A percentile compares a stretch with the other conserved stretches of the same genome.
These are phyloP conservation scores for Pangasianodon gigas DNA, from an alignment of 2,113 vertebrate species.

Conservation along the genomic window DNA sequence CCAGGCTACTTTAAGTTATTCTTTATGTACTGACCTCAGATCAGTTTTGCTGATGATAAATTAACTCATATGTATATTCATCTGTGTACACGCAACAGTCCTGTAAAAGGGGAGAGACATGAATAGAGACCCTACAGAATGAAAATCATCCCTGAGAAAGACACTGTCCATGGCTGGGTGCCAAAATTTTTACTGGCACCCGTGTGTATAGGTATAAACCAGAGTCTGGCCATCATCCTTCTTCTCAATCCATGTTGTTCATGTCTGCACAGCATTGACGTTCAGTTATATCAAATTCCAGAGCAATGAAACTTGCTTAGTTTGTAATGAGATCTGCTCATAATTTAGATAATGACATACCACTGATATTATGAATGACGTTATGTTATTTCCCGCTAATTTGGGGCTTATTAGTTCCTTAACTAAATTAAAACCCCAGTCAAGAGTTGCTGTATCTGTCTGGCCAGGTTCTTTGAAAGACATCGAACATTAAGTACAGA, in stretches of 20 bases:
- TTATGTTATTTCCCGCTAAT: background rate
- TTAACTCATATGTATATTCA: background rate
- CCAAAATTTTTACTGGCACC: background rate
- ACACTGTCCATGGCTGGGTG: background rate
- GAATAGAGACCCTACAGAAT: background rate
- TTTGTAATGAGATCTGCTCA: constrained; percentile 9
- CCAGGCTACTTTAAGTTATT: background rate
- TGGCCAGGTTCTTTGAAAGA: background rate
- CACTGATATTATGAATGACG: background rate
- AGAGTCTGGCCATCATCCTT: background rate
- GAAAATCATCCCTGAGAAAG: background rate
- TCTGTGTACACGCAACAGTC: background rate
- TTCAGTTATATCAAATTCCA: background rate
- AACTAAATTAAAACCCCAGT: background rate
- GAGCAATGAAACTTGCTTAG: background rate
- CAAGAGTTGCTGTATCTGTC: background rate
- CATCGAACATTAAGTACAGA: background rate
- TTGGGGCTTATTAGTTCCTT: background rate
- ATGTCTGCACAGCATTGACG: background rate
- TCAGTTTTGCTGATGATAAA: background rate
- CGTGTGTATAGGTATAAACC: background rate
- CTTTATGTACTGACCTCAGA: background rate
- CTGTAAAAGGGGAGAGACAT: background rate
- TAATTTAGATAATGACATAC: constrained; percentile 6
- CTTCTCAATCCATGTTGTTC: background rate